phyloP scores from a whole-genome alignment of 2,888 invertebrate genomes.

The Cancer borealis region DNA sequence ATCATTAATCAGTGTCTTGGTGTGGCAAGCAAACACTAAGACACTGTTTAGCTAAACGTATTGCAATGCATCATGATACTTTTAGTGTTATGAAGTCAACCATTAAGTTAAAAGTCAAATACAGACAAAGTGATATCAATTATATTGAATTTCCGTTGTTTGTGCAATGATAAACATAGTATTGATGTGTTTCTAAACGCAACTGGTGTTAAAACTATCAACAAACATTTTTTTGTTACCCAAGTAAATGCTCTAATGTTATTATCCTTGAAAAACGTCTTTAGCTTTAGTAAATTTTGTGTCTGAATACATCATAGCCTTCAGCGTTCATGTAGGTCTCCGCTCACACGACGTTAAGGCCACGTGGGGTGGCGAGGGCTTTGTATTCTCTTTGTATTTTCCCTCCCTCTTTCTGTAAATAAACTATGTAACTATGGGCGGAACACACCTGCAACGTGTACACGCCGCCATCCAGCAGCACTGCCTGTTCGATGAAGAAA shows the following conservation, averaged over 20 bases:
- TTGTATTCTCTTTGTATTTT: too few relatives aligned
- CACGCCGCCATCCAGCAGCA: background rate
- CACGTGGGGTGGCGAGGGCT: background rate
- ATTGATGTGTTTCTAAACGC: too few relatives aligned
- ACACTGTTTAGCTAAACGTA: background rate
- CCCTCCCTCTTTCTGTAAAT: too few relatives aligned
- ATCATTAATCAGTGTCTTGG: background rate
- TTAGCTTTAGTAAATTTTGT: background rate
- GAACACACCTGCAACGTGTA: background rate
- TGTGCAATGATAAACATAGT: too few relatives aligned
- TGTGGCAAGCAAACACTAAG: background rate
- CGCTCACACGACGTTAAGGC: background rate
- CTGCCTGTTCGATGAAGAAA: background rate
- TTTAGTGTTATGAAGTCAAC: background rate
- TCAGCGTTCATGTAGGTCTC: background rate
- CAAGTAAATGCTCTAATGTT: background rate
- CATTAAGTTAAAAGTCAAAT: background rate
- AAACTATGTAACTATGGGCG: background rate
- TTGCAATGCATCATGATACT: background rate
- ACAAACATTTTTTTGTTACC: background rate
- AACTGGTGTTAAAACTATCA: too few relatives aligned
- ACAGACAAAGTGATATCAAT: too few relatives aligned
- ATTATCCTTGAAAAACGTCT: background rate
- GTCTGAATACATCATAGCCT: background rate
- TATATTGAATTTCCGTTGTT: too few relatives aligned